A percentile compares a stretch with the other conserved stretches of the same genome.
These are phyloP conservation scores for Vespertilio murinus DNA, from an alignment of 2,797 vertebrate species.

Conservation along the genomic window DNA sequence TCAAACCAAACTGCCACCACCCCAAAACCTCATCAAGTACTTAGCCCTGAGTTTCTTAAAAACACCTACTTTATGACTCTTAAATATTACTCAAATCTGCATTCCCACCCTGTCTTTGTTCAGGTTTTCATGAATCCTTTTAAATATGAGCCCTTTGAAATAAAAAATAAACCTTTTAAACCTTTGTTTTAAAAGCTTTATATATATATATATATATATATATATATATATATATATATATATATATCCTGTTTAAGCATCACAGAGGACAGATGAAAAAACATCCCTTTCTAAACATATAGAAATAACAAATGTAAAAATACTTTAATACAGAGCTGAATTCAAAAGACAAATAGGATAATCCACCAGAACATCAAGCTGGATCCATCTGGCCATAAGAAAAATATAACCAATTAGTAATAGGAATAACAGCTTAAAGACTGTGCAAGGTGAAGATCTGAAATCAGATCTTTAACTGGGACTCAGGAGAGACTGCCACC, in stretches of 20 bases:
- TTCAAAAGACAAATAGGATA: not conserved
- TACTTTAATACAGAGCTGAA: not conserved
- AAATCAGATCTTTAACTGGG: not conserved
- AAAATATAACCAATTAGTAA: not conserved
- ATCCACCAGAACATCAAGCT: not conserved
- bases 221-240: no score
- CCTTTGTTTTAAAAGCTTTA: not conserved
- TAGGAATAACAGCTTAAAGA: not conserved
- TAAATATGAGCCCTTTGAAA: not conserved
- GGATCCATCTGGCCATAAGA: not conserved
- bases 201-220: no score
- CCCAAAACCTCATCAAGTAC: not conserved
- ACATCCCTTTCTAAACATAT: not conserved
- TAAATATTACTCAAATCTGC: not conserved
- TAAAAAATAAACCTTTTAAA: not conserved
- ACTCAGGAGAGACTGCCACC: not conserved
- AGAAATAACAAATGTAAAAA: conserved; percentile 33
- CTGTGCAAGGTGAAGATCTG: not conserved
- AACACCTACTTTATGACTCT: not conserved
- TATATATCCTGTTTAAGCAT: not conserved
- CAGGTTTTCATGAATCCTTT: not conserved
- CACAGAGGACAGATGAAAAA: not conserved
- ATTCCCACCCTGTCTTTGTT: not conserved
- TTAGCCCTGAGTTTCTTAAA: not conserved
- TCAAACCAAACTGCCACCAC: not conserved